A percentile compares a stretch with the other conserved stretches of the same genome.
Conservation (phyloP, 2,888 invertebrate species). For the Diabrotica balteata region DNA sequence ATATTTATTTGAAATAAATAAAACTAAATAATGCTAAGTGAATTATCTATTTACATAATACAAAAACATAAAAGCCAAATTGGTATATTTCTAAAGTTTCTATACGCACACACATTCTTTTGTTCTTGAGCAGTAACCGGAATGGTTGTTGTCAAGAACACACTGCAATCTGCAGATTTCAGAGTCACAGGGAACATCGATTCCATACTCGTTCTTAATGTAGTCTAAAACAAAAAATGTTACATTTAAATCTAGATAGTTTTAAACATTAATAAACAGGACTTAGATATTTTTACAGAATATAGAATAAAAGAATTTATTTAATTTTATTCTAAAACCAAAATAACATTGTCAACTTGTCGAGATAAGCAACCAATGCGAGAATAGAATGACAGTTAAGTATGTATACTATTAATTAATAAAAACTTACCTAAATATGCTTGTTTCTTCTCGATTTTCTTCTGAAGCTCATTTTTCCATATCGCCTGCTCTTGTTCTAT, state of each 20-base stretch:
- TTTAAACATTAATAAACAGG: not conserved
- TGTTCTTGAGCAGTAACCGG: constrained; percentile 12
- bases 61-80: no score
- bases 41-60: no score
- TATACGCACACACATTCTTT: constrained; percentile 10
- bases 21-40: no score
- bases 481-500: not conserved
- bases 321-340: no score
- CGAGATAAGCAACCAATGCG: no score
- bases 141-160: constrained; percentile 4
- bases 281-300: not conserved
- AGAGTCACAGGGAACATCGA: constrained; percentile 6
- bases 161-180: constrained; percentile 14
- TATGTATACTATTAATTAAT: not conserved
- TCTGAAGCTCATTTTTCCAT: constrained; percentile 11
- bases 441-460: constrained; percentile 9
- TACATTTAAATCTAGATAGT: not conserved
- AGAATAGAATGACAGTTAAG: no score
- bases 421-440: constrained; percentile 18
- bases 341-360: no score
- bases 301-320: no score
- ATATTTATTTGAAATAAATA: no score
- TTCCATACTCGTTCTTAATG: constrained; percentile 15
- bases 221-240: constrained; percentile 16
- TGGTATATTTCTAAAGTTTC: not conserved